Evolutionary conservation across 2,888 invertebrate genomes (phyloP), one percentile per base, ranked within the genome.

Genomic region (Automeris io): DNA sequence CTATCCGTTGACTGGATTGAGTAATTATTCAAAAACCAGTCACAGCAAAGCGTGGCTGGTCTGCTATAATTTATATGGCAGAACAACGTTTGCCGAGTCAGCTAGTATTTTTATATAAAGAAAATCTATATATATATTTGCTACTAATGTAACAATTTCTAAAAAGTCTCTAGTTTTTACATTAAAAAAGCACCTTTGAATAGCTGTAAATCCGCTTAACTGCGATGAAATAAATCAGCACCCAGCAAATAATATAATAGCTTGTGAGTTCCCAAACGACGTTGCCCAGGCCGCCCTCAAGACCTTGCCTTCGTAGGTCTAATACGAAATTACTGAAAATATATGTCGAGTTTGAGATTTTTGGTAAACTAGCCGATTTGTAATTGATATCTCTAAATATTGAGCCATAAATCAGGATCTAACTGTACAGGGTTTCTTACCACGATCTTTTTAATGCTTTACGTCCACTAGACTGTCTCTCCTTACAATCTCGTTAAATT

Each of bases 141-240:
- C 5, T 5, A 5, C 12, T 5, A 2, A 7, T 6, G n/a, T n/a
- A 19, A 8, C 2, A 9, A 16, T 13, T 6, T 3, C 2, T n/a
- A 8, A 13, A 35, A 11, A 35, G 4, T 18, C 5, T 3, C 13
- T 13, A 7, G 8, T 3, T 2, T 2, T 2, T 13, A 5, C 16
- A 26, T 13, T 16, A 12, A 7, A 26, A 12, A 2, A 12, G n/a
- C 48, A 74, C 85, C 70, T 86, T 86, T 1, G 83, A 83, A 50
- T 77, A 83, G 45, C 85, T 80, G 45, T 86, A 86, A 41, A 86
- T 69, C 31, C 71, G 54, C 46, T 85, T 86, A 46, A 78, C 56
- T 2, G 73, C 67, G 3, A 86, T 69, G 9, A 77, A 69, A 48
- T 85, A 86, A 24, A 86, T 61, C 3, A 83, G 47, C 0, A 70